Conservation (phyloP, 2,113 vertebrate genomes). For the Glareola pratincola region DNA sequence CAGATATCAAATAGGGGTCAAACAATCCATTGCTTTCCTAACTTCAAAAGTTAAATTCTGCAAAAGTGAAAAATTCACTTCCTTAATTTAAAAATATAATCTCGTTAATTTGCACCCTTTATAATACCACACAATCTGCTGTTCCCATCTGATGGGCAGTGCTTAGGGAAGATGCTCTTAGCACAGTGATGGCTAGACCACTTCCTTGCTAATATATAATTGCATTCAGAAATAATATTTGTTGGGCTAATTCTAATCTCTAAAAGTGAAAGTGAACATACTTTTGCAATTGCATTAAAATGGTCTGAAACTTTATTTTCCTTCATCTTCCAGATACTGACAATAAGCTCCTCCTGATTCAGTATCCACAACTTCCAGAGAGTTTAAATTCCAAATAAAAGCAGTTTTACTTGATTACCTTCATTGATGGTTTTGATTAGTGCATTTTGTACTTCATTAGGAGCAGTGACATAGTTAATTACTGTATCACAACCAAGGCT, state of each 20-base stretch:
- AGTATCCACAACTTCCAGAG: background rate
- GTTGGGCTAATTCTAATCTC: background rate
- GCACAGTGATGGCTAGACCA: background rate
- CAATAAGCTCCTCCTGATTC: background rate
- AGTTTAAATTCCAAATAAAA: background rate
- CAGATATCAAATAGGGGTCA: background rate
- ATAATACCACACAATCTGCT: background rate
- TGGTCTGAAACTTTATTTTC: background rate
- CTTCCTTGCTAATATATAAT: background rate
- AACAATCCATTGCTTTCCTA: background rate
- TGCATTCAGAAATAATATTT: background rate
- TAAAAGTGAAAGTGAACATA: background rate
- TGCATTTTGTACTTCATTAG: background rate
- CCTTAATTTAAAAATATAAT: background rate
- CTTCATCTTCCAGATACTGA: background rate
- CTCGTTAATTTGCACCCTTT: background rate
- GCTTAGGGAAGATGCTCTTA: background rate
- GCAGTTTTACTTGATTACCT: background rate
- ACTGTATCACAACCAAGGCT: background rate
- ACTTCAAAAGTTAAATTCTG: background rate
- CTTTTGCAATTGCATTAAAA: background rate
- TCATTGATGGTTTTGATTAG: background rate
- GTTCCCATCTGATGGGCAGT: background rate
- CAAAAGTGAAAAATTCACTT: background rate
- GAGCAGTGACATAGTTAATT: background rate